A percentile compares a stretch with the other conserved stretches of the same genome.
These are phyloP conservation scores for Lordiphosa stackelbergi DNA, from an alignment of 1,140 invertebrate genomes.

Conservation along the genomic window DNA sequence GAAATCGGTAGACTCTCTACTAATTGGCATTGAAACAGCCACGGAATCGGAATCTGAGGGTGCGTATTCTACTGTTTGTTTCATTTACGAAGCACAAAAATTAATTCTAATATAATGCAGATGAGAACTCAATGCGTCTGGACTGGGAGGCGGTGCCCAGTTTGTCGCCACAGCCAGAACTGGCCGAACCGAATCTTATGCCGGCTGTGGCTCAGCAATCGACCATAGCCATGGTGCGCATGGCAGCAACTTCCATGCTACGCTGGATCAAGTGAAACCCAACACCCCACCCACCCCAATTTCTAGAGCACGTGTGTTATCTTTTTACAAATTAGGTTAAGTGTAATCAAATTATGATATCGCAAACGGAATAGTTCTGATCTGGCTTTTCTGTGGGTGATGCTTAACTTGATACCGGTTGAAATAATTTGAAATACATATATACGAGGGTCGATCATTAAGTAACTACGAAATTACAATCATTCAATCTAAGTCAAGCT, in stretches of 20 bases:
- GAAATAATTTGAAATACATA: slow-evolving; percentile 21
- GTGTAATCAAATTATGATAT: slow-evolving; percentile 30
- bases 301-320: slow-evolving; percentile 43
- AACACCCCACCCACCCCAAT: slow-evolving; percentile 8
- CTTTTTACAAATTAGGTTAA: slow-evolving; percentile 50
- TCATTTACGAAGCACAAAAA: not conserved
- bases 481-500: too few species aligned
- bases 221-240: slow-evolving; percentile 82
- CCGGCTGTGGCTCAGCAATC: slow-evolving; percentile 80
- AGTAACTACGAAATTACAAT: slow-evolving; percentile 2
- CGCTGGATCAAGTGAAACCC: slow-evolving; percentile 75
- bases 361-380: slow-evolving; percentile 5
- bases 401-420: slow-evolving; percentile 30
- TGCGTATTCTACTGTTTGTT: slow-evolving; percentile 12
- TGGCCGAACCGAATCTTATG: slow-evolving; percentile 58
- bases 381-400: slow-evolving; percentile 15
- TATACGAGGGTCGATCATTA: slow-evolving; percentile 10
- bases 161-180: slow-evolving; percentile 53
- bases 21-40: slow-evolving; percentile 80
- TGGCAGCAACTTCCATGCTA: slow-evolving; percentile 82
- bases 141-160: slow-evolving; percentile 84
- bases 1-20: slow-evolving; percentile 81
- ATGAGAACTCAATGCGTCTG: slow-evolving; percentile 81
- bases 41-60: slow-evolving; percentile 83
- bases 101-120: slow-evolving; percentile 39